Percentiles rank a stretch among this genome's conserved stretches.
Conservation (phyloP, 2,888 invertebrate genomes). For the Hylaea fasciaria region DNA sequence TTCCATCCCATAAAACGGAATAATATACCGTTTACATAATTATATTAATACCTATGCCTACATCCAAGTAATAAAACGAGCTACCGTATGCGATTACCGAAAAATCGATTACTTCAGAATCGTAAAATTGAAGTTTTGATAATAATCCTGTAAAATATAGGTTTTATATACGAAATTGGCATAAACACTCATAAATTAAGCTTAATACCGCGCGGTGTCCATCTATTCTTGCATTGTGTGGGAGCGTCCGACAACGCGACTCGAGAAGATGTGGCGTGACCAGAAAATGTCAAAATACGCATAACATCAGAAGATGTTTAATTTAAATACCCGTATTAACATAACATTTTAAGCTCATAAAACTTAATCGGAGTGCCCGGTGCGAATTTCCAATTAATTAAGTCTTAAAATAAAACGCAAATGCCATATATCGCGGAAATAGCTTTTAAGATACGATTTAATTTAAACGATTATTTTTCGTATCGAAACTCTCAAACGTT, state of each 20-base stretch:
- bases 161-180: slow-evolving; percentile 41
- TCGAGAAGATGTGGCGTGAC: slow-evolving; percentile 60
- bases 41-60: no score
- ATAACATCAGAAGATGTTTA: slow-evolving; percentile 44
- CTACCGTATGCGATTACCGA: slow-evolving; percentile 48
- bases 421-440: slow-evolving; percentile 22
- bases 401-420: slow-evolving; percentile 27
- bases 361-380: slow-evolving; percentile 37
- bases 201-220: slow-evolving; percentile 52
- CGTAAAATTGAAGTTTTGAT: slow-evolving; percentile 38
- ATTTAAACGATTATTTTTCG: slow-evolving; percentile 28
- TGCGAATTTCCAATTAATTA: slow-evolving; percentile 36
- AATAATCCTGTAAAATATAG: slow-evolving; percentile 41
- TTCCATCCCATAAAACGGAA: no score
- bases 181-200: slow-evolving; percentile 51
- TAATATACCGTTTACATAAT: no score
- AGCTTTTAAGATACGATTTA: slow-evolving; percentile 27
- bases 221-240: slow-evolving; percentile 52
- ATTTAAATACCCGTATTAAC: slow-evolving; percentile 49
- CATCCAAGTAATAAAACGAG: slow-evolving; percentile 12
- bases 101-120: slow-evolving; percentile 39
- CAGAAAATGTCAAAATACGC: slow-evolving; percentile 60
- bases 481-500: slow-evolving; percentile 40
- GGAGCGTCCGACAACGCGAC: slow-evolving; percentile 52
- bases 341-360: slow-evolving; percentile 42